Conservation (phyloP, 1,140 invertebrate species). For the Scaptomyza hsui region DNA sequence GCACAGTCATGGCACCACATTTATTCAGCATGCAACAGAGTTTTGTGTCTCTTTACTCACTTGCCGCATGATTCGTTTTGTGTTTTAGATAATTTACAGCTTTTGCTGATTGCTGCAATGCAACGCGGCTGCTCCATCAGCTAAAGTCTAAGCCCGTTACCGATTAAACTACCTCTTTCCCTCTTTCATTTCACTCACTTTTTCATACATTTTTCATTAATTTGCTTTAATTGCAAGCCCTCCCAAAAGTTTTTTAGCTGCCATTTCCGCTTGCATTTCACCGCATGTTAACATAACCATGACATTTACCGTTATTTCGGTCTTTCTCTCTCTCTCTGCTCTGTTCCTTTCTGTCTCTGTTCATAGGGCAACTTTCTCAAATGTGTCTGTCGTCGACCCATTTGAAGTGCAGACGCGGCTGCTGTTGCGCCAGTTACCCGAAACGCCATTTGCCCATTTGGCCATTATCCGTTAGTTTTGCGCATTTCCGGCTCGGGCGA, state of each 20-base stretch:
- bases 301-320: constrained; percentile 72
- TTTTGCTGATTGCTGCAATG: constrained; percentile 61
- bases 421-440: constrained; percentile 48
- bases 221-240: constrained; percentile 68
- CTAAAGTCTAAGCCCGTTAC: neutral
- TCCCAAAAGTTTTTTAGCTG: constrained; percentile 54
- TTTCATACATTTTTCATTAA: constrained; percentile 65
- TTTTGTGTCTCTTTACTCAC: constrained; percentile 5
- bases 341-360: neutral
- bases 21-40: neutral
- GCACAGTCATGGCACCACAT: neutral
- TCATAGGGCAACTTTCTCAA: constrained; percentile 8
- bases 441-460: constrained; percentile 60
- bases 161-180: neutral
- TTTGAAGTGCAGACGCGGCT: constrained; percentile 7
- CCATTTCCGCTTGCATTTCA: constrained; percentile 72
- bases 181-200: neutral
- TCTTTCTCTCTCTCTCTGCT: neutral
- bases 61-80: constrained; percentile 39
- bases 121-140: constrained; percentile 22
- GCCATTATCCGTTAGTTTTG: constrained; percentile 81
- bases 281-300: constrained; percentile 80
- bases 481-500: constrained; percentile 74
- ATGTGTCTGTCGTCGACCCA: constrained; percentile 9
- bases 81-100: constrained; percentile 78